Percentiles rank a stretch among this genome's conserved stretches.
phyloP scores from a whole-genome alignment of 53 echinoderm and acorn worm species.

The Paracentrotus lividus region DNA sequence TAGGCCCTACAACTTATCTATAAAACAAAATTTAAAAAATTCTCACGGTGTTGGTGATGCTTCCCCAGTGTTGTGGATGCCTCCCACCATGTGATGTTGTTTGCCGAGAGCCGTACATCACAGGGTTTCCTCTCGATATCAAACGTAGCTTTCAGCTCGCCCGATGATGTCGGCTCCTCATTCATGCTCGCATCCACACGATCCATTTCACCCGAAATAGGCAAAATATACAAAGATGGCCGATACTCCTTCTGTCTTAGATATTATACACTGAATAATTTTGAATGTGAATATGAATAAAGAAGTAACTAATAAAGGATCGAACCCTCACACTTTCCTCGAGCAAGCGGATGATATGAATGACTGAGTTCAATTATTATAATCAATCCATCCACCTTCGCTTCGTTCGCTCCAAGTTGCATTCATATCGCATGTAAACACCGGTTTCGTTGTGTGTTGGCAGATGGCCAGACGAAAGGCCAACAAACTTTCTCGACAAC shows the following conservation, averaged over 20 bases:
- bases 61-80: constrained; percentile 21
- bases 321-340: not conserved
- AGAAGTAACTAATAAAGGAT: too few species aligned
- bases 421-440: constrained; percentile 11
- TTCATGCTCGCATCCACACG: not conserved
- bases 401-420: not conserved
- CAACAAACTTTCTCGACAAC: constrained; percentile 56
- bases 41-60: constrained; percentile 64
- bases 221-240: not conserved
- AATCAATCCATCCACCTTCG: too few species aligned
- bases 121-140: constrained; percentile 41
- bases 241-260: not conserved
- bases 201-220: not conserved
- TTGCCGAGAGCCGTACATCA: constrained; percentile 43
- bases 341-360: not conserved
- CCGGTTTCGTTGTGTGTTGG: not conserved
- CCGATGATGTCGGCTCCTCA: not conserved
- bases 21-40: too few species aligned
- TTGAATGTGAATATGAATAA: not conserved
- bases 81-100: constrained; percentile 33
- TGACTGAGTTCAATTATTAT: too few species aligned
- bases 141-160: constrained; percentile 46
- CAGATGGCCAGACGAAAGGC: constrained; percentile 62
- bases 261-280: not conserved
- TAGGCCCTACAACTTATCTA: too few species aligned